Percentiles rank a stretch among this genome's conserved stretches.
These are phyloP conservation scores for Fregetta grallaria DNA, from an alignment of 2,113 vertebrate species.

Conservation along the genomic window DNA sequence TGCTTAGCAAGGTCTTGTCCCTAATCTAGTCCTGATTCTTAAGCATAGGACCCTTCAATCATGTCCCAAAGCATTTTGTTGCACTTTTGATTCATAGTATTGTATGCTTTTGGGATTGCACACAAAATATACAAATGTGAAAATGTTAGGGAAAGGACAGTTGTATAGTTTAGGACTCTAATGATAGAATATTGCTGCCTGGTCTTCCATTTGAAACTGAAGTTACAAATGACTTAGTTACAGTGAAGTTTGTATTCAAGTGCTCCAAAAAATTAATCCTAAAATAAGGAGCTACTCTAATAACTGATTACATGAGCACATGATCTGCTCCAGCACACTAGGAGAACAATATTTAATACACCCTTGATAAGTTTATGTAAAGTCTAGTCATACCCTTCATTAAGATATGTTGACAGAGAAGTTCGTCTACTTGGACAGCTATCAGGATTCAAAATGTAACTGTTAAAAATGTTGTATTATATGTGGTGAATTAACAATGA, in stretches of 20 bases:
- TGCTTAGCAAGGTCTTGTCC: neutral
- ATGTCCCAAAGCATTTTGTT: neutral
- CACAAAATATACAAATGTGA: neutral
- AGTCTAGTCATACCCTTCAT: conserved; percentile 47
- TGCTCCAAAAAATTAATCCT: neutral
- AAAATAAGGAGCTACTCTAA: conserved; percentile 39
- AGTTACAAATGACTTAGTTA: neutral
- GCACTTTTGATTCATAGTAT: neutral
- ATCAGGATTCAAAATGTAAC: neutral
- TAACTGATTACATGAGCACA: conserved; percentile 3
- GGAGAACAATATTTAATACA: conserved; percentile 4
- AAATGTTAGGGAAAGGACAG: neutral
- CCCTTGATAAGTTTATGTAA: conserved; percentile 20
- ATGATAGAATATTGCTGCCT: neutral
- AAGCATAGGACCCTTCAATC: neutral
- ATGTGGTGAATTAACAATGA: neutral
- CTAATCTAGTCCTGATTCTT: neutral
- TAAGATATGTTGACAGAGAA: conserved; percentile 25
- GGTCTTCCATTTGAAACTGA: neutral
- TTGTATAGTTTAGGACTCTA: neutral
- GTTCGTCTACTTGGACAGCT: conserved; percentile 5
- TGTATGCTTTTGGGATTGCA: neutral
- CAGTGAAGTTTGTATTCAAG: neutral
- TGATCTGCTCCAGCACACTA: neutral
- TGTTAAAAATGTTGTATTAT: conserved; percentile 13